These are phyloP conservation scores for Dryobates pubescens DNA, from an alignment of 2,797 vertebrate genomes.

Conservation along the genomic window DNA sequence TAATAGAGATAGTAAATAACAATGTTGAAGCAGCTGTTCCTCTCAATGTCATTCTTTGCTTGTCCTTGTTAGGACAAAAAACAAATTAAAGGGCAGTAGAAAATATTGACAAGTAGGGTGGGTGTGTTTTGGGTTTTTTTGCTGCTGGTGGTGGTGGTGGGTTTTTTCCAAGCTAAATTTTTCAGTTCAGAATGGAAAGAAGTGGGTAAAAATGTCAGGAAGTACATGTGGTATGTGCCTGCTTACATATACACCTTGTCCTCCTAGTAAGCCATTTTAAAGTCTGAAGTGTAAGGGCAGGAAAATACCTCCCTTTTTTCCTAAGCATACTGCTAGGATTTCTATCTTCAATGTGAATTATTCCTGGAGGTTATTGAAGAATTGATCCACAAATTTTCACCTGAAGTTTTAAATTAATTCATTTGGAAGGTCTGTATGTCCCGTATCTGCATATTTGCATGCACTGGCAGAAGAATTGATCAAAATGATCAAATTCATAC, in stretches of 20 bases:
- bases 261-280: not conserved
- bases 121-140: no score
- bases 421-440: not conserved
- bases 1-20: not conserved
- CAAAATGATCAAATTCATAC: not conserved
- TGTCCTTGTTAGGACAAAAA: not conserved
- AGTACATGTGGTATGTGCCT: fast-evolving
- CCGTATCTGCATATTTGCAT: not conserved
- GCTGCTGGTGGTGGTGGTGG: no score
- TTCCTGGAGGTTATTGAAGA: not conserved
- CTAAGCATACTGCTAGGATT: not conserved
- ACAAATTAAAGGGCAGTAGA: not conserved
- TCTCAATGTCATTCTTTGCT: not conserved
- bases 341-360: not conserved
- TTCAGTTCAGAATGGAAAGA: not conserved
- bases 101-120: not conserved
- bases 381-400: not conserved
- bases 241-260: no score
- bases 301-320: not conserved
- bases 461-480: not conserved
- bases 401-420: not conserved
- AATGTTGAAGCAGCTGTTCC: not conserved
- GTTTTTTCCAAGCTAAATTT: not conserved
- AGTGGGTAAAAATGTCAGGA: not conserved
- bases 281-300: not conserved